Percentiles rank a stretch among this genome's conserved stretches.
phyloP scores from a whole-genome alignment of 2,888 invertebrate species.

The Troides aeacus region DNA sequence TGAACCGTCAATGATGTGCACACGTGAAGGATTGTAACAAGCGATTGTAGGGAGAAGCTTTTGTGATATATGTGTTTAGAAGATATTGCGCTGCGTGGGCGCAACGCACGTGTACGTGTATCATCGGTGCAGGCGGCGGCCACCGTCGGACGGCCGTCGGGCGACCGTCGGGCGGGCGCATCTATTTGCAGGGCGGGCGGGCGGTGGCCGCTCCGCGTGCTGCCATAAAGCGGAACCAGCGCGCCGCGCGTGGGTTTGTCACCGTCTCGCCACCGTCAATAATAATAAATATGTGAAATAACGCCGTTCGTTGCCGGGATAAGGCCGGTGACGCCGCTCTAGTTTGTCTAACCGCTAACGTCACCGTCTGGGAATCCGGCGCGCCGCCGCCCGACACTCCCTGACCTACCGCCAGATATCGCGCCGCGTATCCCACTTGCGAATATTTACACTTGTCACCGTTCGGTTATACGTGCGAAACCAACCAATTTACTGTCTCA shows the following conservation, averaged over 20 bases:
- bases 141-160: slow-evolving; percentile 16
- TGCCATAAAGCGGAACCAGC: slow-evolving; percentile 56
- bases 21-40: too few relatives aligned
- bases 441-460: slow-evolving; percentile 35
- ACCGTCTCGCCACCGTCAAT: slow-evolving; percentile 76
- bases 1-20: too few relatives aligned
- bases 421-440: slow-evolving; percentile 40
- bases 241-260: slow-evolving; percentile 68
- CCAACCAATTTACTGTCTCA: slow-evolving; percentile 24
- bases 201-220: slow-evolving; percentile 50
- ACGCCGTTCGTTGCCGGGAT: slow-evolving; percentile 68
- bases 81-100: slow-evolving; percentile 25
- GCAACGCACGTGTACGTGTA: slow-evolving; percentile 11
- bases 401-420: slow-evolving; percentile 74
- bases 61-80: slow-evolving; percentile 1
- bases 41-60: too few relatives aligned
- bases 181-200: slow-evolving; percentile 58
- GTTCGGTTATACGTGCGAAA: slow-evolving; percentile 23
- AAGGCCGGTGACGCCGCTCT: slow-evolving; percentile 71
- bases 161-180: slow-evolving; percentile 29
- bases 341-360: slow-evolving; percentile 76
- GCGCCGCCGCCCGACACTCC: slow-evolving; percentile 58
- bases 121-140: neutral
- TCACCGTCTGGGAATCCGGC: slow-evolving; percentile 77
- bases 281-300: slow-evolving; percentile 76